These are phyloP conservation scores for Mamestra brassicae DNA, from an alignment of 2,888 invertebrate genomes.

Conservation along the genomic window DNA sequence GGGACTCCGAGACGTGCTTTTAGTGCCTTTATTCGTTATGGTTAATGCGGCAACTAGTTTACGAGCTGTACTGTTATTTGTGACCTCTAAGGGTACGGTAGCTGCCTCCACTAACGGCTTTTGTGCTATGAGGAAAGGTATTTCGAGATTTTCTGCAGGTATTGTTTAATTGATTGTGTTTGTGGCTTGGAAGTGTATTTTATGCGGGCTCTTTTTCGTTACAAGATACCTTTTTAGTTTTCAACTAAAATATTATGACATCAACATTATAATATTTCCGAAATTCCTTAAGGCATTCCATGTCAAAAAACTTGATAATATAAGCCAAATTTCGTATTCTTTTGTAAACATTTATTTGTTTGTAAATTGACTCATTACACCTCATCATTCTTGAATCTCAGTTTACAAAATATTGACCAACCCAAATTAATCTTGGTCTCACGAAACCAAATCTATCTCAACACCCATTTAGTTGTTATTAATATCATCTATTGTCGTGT, in stretches of 20 bases:
- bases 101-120: slow-evolving; percentile 64
- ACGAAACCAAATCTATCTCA: slow-evolving; percentile 64
- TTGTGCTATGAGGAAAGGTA: slow-evolving; percentile 62
- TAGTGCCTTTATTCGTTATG: slow-evolving; percentile 91
- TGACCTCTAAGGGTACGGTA: slow-evolving; percentile 79
- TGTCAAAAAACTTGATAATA: background rate
- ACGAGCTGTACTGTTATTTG: slow-evolving; percentile 88
- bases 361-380: slow-evolving; percentile 50
- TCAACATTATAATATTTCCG: background rate
- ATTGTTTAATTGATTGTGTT: slow-evolving; percentile 43
- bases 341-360: slow-evolving; percentile 24
- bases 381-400: slow-evolving; percentile 51
- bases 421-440: slow-evolving; percentile 62
- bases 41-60: slow-evolving; percentile 90
- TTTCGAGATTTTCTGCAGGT: slow-evolving; percentile 51
- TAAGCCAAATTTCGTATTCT: background rate
- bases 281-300: background rate
- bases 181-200: background rate
- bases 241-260: background rate
- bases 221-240: background rate
- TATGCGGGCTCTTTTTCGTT: background rate
- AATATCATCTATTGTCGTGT: slow-evolving; percentile 75
- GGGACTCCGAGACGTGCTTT: slow-evolving; percentile 88
- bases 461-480: slow-evolving; percentile 68
- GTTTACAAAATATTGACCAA: slow-evolving; percentile 64